phyloP scores from a whole-genome alignment of 2,113 vertebrate genomes.

The Macaca fascicularis region T2T-MFA8v1.1 NC_088389.1:127238501-127239000 shows the following conservation, averaged over 20 bases:
- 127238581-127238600: too few species aligned
- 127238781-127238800: neutral
- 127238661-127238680: neutral
- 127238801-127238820: neutral
- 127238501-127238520: neutral
- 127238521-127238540: neutral
- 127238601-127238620: neutral
- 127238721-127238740: neutral
- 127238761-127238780: neutral
- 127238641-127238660: neutral
- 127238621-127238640: neutral
- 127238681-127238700: neutral
- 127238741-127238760: too few species aligned
- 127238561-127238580: too few species aligned
- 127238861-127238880: neutral
- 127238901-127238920: neutral
- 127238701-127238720: neutral
- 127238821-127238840: neutral
- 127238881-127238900: neutral
- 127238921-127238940: neutral
- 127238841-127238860: neutral
- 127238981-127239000: neutral
- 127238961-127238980: neutral
- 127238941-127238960: neutral
- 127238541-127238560: rapidly evolving